Evolutionary conservation across 2,888 invertebrate species (phyloP).

Genomic region (Trachelus troglodyta): DNA sequence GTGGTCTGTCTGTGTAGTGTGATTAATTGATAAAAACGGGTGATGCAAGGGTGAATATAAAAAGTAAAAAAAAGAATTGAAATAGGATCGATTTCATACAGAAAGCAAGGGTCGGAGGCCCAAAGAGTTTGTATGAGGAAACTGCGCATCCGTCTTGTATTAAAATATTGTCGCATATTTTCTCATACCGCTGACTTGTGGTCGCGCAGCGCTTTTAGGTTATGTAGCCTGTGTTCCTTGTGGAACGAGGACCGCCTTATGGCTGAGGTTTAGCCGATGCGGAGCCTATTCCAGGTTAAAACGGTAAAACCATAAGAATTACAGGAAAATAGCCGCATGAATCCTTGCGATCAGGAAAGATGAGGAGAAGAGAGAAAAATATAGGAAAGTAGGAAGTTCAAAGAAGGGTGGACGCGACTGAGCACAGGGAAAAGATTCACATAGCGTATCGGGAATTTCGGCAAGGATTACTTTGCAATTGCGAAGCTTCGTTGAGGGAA

Average conservation of each 20-base stretch:
- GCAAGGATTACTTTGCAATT: neutral
- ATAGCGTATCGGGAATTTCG: neutral
- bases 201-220: neutral
- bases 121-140: neutral
- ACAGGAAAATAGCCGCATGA: neutral
- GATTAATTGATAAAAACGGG: neutral
- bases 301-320: neutral
- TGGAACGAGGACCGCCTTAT: neutral
- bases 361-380: neutral
- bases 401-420: neutral
- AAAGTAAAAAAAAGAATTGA: neutral
- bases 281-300: neutral
- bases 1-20: neutral
- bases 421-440: neutral
- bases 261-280: neutral
- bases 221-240: neutral
- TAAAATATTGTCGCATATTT: neutral
- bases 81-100: neutral
- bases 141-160: neutral
- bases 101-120: neutral
- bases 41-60: neutral
- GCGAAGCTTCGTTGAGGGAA: neutral
- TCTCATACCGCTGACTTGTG: neutral
- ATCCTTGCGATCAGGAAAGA: neutral
- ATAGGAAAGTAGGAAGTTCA: neutral